Evolutionary conservation across 35 echinoderm and acorn worm species (phyloP).

Genomic region (Strongylocentrotus purpuratus): DNA sequence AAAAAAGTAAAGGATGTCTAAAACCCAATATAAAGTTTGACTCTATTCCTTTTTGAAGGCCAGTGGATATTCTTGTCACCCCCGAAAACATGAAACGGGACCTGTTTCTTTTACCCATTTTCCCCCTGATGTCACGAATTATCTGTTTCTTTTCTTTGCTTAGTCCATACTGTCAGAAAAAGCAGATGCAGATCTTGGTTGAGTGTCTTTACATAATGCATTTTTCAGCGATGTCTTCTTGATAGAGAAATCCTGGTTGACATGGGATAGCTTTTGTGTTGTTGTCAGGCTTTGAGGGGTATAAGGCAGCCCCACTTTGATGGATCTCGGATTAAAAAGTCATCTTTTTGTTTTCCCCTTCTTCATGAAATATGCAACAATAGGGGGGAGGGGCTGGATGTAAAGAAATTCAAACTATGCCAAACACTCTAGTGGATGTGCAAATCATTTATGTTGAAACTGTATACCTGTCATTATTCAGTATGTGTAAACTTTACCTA

Average conservation of each 20-base stretch:
- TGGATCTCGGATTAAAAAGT: background rate
- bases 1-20: background rate
- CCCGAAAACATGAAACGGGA: background rate
- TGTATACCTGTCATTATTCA: no score
- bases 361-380: background rate
- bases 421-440: no score
- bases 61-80: background rate
- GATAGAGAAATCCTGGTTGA: background rate
- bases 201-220: conserved; percentile 2
- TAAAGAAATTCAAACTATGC: no score
- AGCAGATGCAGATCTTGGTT: background rate
- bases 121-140: background rate
- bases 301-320: background rate
- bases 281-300: background rate
- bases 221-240: background rate
- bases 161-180: background rate
- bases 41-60: background rate
- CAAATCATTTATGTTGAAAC: no score
- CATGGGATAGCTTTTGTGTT: background rate
- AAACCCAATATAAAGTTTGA: background rate
- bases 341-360: background rate
- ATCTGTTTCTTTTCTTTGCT: background rate
- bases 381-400: no score
- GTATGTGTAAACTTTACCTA: no score
- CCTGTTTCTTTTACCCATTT: background rate